Conservation (phyloP, 2,113 vertebrate genomes). For the Pao palembangensis region DNA sequence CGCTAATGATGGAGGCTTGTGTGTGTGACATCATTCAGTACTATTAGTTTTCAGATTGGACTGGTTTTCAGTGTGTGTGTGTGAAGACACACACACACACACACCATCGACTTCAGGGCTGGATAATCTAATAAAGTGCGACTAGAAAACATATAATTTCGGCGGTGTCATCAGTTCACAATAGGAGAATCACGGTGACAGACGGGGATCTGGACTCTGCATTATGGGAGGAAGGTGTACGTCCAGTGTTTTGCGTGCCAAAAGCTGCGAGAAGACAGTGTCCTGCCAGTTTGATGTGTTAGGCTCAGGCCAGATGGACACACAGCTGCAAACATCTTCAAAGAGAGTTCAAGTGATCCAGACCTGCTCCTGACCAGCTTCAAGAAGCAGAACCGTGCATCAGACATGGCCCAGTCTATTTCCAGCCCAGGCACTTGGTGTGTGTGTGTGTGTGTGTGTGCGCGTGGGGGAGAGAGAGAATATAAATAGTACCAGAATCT, state of each 20-base stretch:
- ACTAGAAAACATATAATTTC: slow-evolving; percentile 5
- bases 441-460: background rate
- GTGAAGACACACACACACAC: background rate
- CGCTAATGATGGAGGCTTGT: too few relatives aligned
- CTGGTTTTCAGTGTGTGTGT: too few relatives aligned
- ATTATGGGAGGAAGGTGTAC: slow-evolving; percentile 48
- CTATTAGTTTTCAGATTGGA: too few relatives aligned
- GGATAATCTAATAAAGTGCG: slow-evolving; percentile 8
- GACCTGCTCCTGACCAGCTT: slow-evolving; percentile 37
- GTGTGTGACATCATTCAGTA: too few relatives aligned
- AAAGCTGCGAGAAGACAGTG: slow-evolving; percentile 34
- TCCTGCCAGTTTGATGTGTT: slow-evolving; percentile 36
- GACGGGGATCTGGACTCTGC: slow-evolving; percentile 46
- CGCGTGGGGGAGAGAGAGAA: slow-evolving; percentile 21
- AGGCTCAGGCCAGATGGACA: slow-evolving; percentile 46
- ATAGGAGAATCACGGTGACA: slow-evolving; percentile 18
- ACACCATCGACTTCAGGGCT: slow-evolving; percentile 3
- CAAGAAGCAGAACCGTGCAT: slow-evolving; percentile 16
- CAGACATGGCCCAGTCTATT: slow-evolving; percentile 29
- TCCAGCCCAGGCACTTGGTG: background rate
- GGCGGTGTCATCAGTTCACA: slow-evolving; percentile 31
- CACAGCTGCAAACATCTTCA: slow-evolving; percentile 56
- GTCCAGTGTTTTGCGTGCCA: slow-evolving; percentile 54
- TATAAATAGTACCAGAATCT: slow-evolving; percentile 65
- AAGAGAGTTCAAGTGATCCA: slow-evolving; percentile 62